Evolutionary conservation across 2,113 vertebrate genomes (phyloP).

Genomic region (Beaufortia kweichowensis): DNA sequence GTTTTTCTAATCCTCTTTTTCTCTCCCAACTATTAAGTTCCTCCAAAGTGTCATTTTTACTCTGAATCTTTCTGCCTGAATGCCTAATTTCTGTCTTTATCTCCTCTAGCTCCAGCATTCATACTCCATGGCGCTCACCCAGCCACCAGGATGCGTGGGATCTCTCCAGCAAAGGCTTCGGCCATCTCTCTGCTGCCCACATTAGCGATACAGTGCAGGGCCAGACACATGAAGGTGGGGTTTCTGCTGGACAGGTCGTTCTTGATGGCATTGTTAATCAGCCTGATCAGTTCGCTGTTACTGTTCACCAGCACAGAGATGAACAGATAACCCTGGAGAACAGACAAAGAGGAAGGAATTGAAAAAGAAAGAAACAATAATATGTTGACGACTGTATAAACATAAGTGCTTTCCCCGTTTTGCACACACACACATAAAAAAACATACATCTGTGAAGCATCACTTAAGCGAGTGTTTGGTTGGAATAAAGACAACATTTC

Average conservation of each 20-base stretch:
- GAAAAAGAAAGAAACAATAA: conserved; percentile 7
- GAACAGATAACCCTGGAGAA: conserved; percentile 86
- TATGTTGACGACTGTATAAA: neutral
- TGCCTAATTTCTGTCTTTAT: neutral
- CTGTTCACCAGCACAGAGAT: conserved; percentile 94
- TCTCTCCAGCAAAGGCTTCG: conserved; percentile 89
- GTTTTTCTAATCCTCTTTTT: no score
- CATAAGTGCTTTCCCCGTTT: neutral
- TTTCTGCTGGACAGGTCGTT: conserved; percentile 93
- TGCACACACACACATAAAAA: conserved; percentile 2
- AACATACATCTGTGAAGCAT: neutral
- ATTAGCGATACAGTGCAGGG: conserved; percentile 91
- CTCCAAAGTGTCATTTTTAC: neutral
- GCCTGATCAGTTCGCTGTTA: conserved; percentile 89
- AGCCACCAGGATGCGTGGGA: conserved; percentile 89
- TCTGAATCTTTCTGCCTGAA: neutral
- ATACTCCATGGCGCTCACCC: conserved; percentile 73
- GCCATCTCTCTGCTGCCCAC: conserved; percentile 94
- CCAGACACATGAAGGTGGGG: conserved; percentile 95
- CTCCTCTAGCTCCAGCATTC: neutral
- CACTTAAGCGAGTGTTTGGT: neutral
- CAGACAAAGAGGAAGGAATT: conserved; percentile 1
- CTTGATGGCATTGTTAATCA: conserved; percentile 95
- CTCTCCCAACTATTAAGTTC: no score
- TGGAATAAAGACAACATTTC: conserved; percentile 8